Evolutionary conservation across 1,140 invertebrate genomes (phyloP).

Genomic region (Solen grandis): DNA sequence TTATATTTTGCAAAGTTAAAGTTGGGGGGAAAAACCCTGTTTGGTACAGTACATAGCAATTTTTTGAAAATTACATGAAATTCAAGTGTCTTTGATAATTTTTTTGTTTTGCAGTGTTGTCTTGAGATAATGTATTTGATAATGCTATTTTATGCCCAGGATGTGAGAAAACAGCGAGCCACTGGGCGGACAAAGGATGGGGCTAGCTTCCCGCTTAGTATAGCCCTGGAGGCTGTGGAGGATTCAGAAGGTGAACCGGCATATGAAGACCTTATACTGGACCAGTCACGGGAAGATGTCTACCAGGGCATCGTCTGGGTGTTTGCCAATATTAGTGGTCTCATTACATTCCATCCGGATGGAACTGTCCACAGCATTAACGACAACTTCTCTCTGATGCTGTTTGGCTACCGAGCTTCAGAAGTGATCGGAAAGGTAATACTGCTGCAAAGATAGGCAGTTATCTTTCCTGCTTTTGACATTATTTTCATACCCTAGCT

Average conservation of each 20-base stretch:
- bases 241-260: conserved; percentile 13
- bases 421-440: conserved; percentile 84
- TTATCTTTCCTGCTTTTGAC: too few relatives aligned
- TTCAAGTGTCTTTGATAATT: background rate
- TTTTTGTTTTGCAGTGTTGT: too few relatives aligned
- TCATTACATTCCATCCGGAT: conserved; percentile 85
- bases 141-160: conserved; percentile 72
- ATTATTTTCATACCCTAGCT: too few relatives aligned
- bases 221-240: conserved; percentile 80
- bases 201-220: conserved; percentile 84
- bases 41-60: background rate
- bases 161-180: conserved; percentile 84
- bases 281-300: conserved; percentile 51
- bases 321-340: conserved; percentile 86
- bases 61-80: background rate
- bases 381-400: conserved; percentile 85
- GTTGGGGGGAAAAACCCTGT: background rate
- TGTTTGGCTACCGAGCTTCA: conserved; percentile 85
- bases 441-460: too few relatives aligned
- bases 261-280: background rate
- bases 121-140: too few relatives aligned
- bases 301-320: conserved; percentile 80
- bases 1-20: background rate
- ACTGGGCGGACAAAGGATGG: conserved; percentile 85
- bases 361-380: conserved; percentile 86